These are phyloP conservation scores for Tiliqua scincoides DNA, from an alignment of 2,113 vertebrate genomes.

Conservation along the genomic window DNA sequence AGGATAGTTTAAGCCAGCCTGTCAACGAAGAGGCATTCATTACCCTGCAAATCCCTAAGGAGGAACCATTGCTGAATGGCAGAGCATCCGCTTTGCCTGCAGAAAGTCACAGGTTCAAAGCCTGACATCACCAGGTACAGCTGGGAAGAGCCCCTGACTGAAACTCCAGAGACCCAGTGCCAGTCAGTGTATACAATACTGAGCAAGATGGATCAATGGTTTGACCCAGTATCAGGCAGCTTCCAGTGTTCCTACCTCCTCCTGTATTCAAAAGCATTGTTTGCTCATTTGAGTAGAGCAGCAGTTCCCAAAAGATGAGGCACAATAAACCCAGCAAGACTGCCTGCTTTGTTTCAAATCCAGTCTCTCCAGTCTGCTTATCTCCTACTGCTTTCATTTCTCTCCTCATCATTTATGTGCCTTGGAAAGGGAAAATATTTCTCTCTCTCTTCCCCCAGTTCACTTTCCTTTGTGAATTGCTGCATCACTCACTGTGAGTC, in stretches of 20 bases:
- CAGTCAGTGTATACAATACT: too few species aligned
- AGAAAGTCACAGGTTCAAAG: too few species aligned
- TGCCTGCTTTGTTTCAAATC: slow-evolving; percentile 16
- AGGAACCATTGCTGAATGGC: too few species aligned
- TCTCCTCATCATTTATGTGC: slow-evolving; percentile 6
- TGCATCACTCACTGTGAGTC: slow-evolving; percentile 21
- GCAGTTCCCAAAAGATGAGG: slow-evolving; percentile 13
- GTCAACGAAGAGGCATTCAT: background rate
- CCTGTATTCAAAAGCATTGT: background rate
- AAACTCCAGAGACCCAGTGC: too few species aligned
- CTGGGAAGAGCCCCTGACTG: too few species aligned
- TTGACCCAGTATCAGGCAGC: background rate
- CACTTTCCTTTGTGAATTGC: slow-evolving; percentile 10
- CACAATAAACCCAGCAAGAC: background rate
- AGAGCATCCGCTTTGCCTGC: too few species aligned
- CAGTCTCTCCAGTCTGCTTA: slow-evolving; percentile 24
- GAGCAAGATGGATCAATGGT: too few species aligned
- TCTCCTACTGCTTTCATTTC: slow-evolving; percentile 36
- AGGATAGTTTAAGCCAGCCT: background rate
- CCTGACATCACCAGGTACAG: too few species aligned
- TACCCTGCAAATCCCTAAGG: background rate
- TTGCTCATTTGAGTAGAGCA: slow-evolving; percentile 26
- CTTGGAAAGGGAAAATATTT: slow-evolving; percentile 41
- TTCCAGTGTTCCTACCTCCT: background rate
- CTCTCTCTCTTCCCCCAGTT: slow-evolving; percentile 7